Evolutionary conservation across 2,797 vertebrate genomes (phyloP), one percentile per base, ranked within the genome.

Genomic region (Schizopygopsis pylzovi): DNA sequence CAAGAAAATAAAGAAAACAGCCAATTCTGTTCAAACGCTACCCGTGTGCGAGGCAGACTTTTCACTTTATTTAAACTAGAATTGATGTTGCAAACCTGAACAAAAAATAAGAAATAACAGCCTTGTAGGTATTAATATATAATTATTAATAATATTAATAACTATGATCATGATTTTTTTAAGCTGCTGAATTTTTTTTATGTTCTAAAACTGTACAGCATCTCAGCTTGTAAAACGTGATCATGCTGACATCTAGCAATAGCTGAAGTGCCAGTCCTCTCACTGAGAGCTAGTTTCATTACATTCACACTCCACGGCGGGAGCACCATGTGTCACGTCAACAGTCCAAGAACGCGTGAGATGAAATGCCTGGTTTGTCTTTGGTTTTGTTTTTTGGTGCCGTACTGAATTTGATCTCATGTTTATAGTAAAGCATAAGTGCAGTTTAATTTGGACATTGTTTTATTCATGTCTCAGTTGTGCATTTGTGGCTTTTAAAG

Each of bases 41-140:
- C 91, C 89, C 86, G 11, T 68, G 87, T 63, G n/a, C 88, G 33
- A 91, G 77, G 94, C 90, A 88, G 89, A 94, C 92, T 91, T 93
- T 92, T 90, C 91, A 93, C 72, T 75, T 89, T 94, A 95, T 94
- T 92, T 92, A 90, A 93, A 72, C 49, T 22, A 95, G 90, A 91
- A 89, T 95, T 94, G 93, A 94, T 94, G 92, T 95, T 95, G 92
- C 92, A 83, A 94, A 94, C 89, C 90, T 93, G 92, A 93, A 92
- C 91, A 91, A 82, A 92, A 91, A 93, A 81, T 54, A 91, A 91
- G 93, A 86, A 91, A 91, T 93, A 86, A 94, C 91, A 94, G 93
- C 95, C 93, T 95, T 95, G 92, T 96, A 95, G 94, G 94, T 96
- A 95, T 96, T 95, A 95, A 96, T 95, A 94, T 94, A 67, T 86